Percentiles rank a stretch among this genome's conserved stretches.
These are phyloP conservation scores for Anomalospiza imberbis DNA, from an alignment of 2,797 vertebrate species.

Conservation along the genomic window DNA sequence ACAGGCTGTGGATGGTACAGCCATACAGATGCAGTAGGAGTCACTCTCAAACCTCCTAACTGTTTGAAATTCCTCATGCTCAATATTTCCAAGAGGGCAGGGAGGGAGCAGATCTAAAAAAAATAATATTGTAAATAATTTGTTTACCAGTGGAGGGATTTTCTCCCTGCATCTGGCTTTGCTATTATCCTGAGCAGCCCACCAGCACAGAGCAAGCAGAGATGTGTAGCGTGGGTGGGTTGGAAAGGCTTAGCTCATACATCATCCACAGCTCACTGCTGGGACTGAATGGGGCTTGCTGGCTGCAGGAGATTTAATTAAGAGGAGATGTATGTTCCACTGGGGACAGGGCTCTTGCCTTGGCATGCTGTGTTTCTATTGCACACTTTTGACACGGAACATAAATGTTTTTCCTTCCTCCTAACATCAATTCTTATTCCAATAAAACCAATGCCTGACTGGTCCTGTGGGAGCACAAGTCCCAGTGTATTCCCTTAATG, in stretches of 20 bases:
- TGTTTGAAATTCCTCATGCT: background rate
- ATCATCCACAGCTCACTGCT: background rate
- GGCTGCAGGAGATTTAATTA: slow-evolving; percentile 55
- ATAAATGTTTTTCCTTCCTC: slow-evolving; percentile 2
- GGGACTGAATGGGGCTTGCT: background rate
- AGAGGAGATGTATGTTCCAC: background rate
- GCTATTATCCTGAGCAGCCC: background rate
- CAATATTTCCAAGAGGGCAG: background rate
- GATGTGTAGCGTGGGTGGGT: background rate
- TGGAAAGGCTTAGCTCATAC: background rate
- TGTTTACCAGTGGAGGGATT: background rate
- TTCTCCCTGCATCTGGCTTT: background rate
- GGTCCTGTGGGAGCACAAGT: background rate
- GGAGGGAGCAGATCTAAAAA: background rate
- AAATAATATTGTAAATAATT: background rate
- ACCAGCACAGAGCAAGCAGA: background rate
- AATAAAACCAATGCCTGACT: background rate
- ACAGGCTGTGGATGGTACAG: background rate
- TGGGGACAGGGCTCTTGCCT: background rate
- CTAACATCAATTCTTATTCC: background rate
- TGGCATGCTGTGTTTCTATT: background rate
- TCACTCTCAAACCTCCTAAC: background rate
- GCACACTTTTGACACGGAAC: background rate
- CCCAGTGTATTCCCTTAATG: background rate
- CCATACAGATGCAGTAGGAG: background rate